Percentiles rank a stretch among this genome's conserved stretches.
Conservation (phyloP, 2,113 vertebrate species). For the Garra rufa region DNA sequence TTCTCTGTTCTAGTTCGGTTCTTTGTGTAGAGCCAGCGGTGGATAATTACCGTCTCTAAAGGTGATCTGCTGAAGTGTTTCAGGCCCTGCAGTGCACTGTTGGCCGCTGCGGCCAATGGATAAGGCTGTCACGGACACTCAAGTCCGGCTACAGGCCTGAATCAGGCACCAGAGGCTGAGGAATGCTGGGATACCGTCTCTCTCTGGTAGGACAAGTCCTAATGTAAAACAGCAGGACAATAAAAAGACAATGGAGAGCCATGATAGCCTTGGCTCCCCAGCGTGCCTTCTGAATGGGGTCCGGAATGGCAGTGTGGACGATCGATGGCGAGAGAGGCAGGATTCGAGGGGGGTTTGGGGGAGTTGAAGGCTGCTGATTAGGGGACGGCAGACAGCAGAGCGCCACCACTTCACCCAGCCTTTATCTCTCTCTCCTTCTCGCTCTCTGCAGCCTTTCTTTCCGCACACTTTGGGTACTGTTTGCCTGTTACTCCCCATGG, state of each 20-base stretch:
- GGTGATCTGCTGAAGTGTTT: conserved; percentile 58
- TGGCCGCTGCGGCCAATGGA: conserved; percentile 47
- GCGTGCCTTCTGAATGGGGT: conserved; percentile 44
- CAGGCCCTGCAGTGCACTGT: conserved; percentile 47
- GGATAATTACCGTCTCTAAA: conserved; percentile 58
- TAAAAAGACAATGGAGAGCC: conserved; percentile 64
- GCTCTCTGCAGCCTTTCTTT: conserved; percentile 46
- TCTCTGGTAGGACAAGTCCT: conserved; percentile 59
- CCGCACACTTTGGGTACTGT: conserved; percentile 62
- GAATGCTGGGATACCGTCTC: conserved; percentile 51
- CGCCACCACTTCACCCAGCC: conserved; percentile 33
- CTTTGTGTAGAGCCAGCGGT: conserved; percentile 43
- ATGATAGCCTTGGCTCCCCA: conserved; percentile 61
- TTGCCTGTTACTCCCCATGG: conserved; percentile 73
- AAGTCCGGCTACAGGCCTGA: conserved; percentile 31
- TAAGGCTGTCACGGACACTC: conserved; percentile 56
- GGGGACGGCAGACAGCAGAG: conserved; percentile 54
- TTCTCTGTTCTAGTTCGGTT: conserved; percentile 20
- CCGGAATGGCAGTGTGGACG: conserved; percentile 42
- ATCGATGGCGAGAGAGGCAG: conserved; percentile 49
- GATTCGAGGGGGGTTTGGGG: conserved; percentile 32
- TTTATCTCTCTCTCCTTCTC: conserved; percentile 27
- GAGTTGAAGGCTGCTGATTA: conserved; percentile 55
- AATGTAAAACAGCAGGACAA: conserved; percentile 66
- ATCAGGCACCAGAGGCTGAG: conserved; percentile 48